Conservation (phyloP, 1,140 invertebrate species). For the Aphelenchoides besseyi region DNA sequence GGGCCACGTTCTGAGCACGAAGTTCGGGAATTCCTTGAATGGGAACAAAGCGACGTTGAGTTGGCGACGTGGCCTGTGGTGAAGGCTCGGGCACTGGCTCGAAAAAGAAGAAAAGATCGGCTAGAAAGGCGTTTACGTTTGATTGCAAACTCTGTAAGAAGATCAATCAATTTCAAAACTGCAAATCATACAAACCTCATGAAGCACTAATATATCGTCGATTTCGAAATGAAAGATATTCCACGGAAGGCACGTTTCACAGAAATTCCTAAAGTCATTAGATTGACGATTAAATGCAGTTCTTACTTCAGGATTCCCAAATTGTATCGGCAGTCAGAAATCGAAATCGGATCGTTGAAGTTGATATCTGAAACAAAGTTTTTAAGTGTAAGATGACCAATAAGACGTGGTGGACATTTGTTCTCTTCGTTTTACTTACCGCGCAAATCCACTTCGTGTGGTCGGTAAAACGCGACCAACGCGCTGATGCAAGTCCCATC, state of each 20-base stretch:
- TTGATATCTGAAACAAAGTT: conserved; percentile 64
- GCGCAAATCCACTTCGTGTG: conserved; percentile 76
- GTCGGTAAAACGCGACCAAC: conserved; percentile 87
- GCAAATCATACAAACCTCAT: conserved; percentile 69
- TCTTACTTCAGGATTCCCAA: conserved; percentile 75
- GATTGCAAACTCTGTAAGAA: conserved; percentile 77
- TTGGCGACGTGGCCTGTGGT: conserved; percentile 24
- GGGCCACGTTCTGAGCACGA: conserved; percentile 52
- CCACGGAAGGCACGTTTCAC: conserved; percentile 75
- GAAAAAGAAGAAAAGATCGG: conserved; percentile 89
- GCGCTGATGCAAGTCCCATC: conserved; percentile 85
- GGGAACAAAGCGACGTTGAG: conserved; percentile 56
- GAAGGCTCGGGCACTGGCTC: conserved; percentile 66
- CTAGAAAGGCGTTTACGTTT: conserved; percentile 86
- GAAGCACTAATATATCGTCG: conserved; percentile 90
- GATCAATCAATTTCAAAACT: conserved; percentile 20
- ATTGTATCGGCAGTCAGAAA: conserved; percentile 88
- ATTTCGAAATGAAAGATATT: conserved; percentile 89
- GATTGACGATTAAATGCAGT: neutral
- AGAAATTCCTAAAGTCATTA: conserved; percentile 70
- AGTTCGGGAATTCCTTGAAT: conserved; percentile 58
- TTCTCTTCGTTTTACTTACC: conserved; percentile 53
- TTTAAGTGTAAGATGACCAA: neutral
- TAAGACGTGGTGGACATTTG: too few relatives aligned
- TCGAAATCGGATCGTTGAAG: conserved; percentile 65